Evolutionary conservation across 2,113 vertebrate genomes (phyloP), one percentile per base, ranked within the genome.

Genomic region (Pachyramphus minor): DNA sequence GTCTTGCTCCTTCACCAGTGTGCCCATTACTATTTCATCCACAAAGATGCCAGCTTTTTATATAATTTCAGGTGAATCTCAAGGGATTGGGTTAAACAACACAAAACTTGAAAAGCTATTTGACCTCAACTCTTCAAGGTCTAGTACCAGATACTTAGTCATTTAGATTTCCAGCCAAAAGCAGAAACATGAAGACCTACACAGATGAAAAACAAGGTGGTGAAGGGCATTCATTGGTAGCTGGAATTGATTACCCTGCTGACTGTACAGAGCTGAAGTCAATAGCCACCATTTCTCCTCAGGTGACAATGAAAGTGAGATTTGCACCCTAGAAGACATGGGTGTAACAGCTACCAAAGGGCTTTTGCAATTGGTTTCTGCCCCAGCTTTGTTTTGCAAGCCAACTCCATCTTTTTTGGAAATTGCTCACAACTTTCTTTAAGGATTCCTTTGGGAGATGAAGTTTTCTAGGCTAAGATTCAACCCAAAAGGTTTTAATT

Each of bases 401-500:
- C 28, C 85, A 90, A 74, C 42, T 72, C 64, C 50, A 67, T 83
- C 60, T 58, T 90, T 74, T 94, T 78, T 58, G 11, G 90, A 96
- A 90, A 94, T 88, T 71, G 59, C 83, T 84, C 44, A 53, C 75
- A 86, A 95, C 47, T 93, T 96, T 96, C 94, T 93, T 95, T 90
- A 95, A 95, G 92, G 93, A 90, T 95, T 95, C 96, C 92, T 2
- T 37, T 56, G 95, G 79, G 95, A 95, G 47, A 92, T 93, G 75
- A 96, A 84, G 88, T 95, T 96, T 97, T 96, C 92, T 96, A 96
- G 95, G 96, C 93, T 94, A 88, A 92, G 92, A 92, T 95, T 96
- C 96, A 96, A 94, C 91, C 85, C 95, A 56, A 96, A 97, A 97
- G 93, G 91, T 96, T 97, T 97, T 95, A 97, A 96, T 95, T 96